Conservation (phyloP, 2,113 vertebrate species). For the Procapra przewalskii region DNA sequence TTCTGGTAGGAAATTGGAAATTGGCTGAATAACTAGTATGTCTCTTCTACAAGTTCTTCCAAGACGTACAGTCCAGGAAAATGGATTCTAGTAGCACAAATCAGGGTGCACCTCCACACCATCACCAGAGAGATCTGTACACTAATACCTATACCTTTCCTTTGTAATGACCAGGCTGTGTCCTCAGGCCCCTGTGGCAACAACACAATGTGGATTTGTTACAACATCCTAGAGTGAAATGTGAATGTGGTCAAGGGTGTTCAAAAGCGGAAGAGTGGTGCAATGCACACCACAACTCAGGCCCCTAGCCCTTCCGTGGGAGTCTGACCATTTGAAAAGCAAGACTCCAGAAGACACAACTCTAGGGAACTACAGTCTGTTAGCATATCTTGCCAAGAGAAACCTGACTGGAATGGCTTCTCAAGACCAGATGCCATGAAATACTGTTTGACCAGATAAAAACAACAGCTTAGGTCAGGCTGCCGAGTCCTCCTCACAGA, state of each 20-base stretch:
- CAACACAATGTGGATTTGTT: neutral
- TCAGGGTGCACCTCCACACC: neutral
- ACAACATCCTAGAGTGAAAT: neutral
- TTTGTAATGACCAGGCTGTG: neutral
- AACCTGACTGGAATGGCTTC: neutral
- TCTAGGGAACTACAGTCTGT: neutral
- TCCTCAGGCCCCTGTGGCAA: neutral
- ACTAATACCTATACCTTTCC: neutral
- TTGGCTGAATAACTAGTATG: neutral
- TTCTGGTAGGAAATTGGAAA: neutral
- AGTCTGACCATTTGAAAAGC: neutral
- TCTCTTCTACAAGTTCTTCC: neutral
- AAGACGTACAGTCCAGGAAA: neutral
- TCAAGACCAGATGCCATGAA: conserved; percentile 17
- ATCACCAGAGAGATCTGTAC: neutral
- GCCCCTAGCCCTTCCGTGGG: neutral
- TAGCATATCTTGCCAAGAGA: neutral
- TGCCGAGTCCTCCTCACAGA: neutral
- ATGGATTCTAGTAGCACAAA: neutral
- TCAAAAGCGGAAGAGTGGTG: neutral
- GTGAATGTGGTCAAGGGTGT: neutral
- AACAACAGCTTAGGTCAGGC: conserved; percentile 32
- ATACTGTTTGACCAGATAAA: conserved; percentile 42
- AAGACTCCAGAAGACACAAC: neutral
- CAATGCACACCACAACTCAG: neutral